phyloP scores from a whole-genome alignment of 2,113 vertebrate species.

The Phylloscopus trochiloides region DNA sequence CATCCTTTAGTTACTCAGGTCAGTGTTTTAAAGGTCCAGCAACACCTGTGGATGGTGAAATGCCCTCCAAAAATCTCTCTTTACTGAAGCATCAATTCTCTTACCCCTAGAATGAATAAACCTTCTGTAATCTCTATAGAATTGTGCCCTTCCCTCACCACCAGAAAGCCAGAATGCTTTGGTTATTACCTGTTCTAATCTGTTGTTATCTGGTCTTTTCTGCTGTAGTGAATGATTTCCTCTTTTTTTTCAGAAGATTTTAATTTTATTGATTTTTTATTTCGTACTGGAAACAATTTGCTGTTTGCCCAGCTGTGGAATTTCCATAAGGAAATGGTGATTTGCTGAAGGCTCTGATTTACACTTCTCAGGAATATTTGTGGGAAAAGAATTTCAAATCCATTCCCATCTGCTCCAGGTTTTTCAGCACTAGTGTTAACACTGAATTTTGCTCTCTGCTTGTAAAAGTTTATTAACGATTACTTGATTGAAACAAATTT shows the following conservation, averaged over 20 bases:
- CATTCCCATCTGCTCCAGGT: background rate
- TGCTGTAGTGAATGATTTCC: background rate
- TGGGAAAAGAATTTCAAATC: background rate
- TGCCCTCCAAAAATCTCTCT: background rate
- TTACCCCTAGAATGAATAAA: background rate
- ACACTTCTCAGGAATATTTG: background rate
- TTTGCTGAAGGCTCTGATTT: background rate
- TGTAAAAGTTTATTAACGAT: background rate
- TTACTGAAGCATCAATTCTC: background rate
- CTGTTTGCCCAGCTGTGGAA: background rate
- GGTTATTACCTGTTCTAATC: background rate
- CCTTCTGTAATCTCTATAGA: background rate
- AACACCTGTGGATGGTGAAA: background rate
- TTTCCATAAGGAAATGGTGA: background rate
- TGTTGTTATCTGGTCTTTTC: background rate
- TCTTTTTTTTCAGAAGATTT: background rate
- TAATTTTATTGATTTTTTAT: conserved; percentile 31
- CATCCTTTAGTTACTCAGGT: background rate
- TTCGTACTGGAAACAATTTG: background rate
- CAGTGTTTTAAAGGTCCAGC: background rate
- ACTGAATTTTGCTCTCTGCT: background rate
- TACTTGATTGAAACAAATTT: background rate
- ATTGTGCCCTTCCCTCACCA: background rate
- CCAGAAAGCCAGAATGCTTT: background rate
- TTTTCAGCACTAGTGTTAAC: background rate